phyloP scores from a whole-genome alignment of 1,140 invertebrate species.

The Drosophila insularis region DNA sequence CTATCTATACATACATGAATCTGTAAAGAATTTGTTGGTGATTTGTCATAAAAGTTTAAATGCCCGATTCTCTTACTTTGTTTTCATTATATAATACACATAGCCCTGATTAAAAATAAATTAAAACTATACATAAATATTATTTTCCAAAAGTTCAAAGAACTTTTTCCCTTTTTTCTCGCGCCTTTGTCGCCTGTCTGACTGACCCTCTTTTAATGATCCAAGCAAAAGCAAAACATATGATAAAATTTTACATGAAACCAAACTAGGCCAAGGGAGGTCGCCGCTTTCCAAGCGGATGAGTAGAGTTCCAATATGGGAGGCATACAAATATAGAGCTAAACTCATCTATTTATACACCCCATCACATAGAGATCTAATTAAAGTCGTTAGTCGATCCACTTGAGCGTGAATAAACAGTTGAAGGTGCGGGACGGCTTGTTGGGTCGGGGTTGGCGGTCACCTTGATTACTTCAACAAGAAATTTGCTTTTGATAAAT shows the following conservation, averaged over 20 bases:
- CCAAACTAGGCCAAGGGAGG: slow-evolving; percentile 12
- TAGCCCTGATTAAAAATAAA: too few relatives aligned
- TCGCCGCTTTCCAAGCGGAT: background rate
- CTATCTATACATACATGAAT: background rate
- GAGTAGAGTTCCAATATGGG: background rate
- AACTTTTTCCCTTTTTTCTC: background rate
- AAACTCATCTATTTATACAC: slow-evolving; percentile 53
- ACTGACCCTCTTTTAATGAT: background rate
- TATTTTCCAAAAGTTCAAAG: background rate
- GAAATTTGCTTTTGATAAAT: slow-evolving; percentile 40
- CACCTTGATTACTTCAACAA: slow-evolving; percentile 45
- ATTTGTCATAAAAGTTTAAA: too few relatives aligned
- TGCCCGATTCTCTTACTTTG: too few relatives aligned
- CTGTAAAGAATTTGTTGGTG: too few relatives aligned
- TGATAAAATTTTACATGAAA: slow-evolving; percentile 30
- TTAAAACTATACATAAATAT: background rate
- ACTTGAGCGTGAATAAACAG: slow-evolving; percentile 47
- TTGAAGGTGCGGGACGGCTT: background rate
- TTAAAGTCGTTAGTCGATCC: slow-evolving; percentile 58
- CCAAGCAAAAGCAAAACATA: slow-evolving; percentile 27
- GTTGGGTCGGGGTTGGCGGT: slow-evolving; percentile 21
- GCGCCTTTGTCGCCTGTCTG: background rate
- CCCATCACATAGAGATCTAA: slow-evolving; percentile 42
- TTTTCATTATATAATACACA: too few relatives aligned
- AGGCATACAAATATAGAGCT: background rate